Percentiles rank a stretch among this genome's conserved stretches.
Evolutionary conservation across 1,140 invertebrate species (phyloP).

Genomic region (Trigoniulus corallinus): DNA sequence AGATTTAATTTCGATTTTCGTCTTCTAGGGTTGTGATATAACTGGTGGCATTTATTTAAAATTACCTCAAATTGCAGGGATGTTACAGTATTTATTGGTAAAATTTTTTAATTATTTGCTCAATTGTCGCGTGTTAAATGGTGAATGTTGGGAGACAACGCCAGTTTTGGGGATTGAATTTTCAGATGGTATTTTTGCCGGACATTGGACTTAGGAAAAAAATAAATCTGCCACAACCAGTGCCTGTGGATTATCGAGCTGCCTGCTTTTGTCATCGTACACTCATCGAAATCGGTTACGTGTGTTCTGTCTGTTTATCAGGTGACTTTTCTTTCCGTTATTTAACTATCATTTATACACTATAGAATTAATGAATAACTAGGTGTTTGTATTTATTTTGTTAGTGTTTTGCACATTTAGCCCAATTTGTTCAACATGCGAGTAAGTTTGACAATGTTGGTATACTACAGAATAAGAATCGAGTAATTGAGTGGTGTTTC

Average conservation of each 20-base stretch:
- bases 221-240: constrained; percentile 70
- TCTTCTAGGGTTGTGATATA: constrained; percentile 65
- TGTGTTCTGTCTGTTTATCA: constrained; percentile 93
- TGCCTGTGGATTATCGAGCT: constrained; percentile 85
- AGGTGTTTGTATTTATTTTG: constrained; percentile 28
- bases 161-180: no score
- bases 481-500: not conserved
- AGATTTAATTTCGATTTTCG: not conserved
- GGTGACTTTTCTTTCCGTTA: constrained; percentile 35
- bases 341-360: not conserved
- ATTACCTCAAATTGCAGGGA: constrained; percentile 51
- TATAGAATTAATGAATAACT: constrained; percentile 16
- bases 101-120: constrained; percentile 10
- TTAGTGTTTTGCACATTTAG: constrained; percentile 93
- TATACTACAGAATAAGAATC: not conserved
- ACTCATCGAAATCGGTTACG: constrained; percentile 87
- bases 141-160: not conserved
- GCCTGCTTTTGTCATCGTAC: constrained; percentile 97
- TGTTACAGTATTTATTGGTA: constrained; percentile 88
- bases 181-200: constrained; percentile 83
- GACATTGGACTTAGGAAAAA: constrained; percentile 59
- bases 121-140: not conserved
- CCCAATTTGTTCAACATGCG: constrained; percentile 92
- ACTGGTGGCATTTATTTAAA: constrained; percentile 79
- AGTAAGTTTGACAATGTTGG: constrained; percentile 45